Evolutionary conservation across 2,888 invertebrate genomes (phyloP).

Genomic region (Siphlonurus alternatus): DNA sequence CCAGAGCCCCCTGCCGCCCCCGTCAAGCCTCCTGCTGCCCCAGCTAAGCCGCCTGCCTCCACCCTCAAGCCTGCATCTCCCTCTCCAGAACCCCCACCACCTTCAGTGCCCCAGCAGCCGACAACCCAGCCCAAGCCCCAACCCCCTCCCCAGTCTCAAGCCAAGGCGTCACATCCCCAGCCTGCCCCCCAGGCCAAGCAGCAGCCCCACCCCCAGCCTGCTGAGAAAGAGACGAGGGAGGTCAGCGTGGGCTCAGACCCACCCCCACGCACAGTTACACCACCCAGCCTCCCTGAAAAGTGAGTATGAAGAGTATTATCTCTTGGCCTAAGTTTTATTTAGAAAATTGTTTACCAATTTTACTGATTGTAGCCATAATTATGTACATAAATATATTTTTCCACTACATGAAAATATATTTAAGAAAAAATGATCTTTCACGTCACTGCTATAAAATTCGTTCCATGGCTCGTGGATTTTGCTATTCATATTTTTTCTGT

Average conservation of each 20-base stretch:
- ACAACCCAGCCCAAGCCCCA: slow-evolving; percentile 13
- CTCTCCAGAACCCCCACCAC: slow-evolving; percentile 15
- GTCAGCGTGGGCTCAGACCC: slow-evolving; percentile 12
- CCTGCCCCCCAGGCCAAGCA: slow-evolving; percentile 8
- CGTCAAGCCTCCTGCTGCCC: slow-evolving; percentile 3
- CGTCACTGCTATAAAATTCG: no score
- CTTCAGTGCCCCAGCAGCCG: slow-evolving; percentile 9
- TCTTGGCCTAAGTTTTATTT: no score
- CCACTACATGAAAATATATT: no score
- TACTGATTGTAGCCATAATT: no score
- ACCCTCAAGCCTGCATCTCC: slow-evolving; percentile 6
- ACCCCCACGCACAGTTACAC: slow-evolving; percentile 15
- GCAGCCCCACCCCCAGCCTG: slow-evolving; percentile 18
- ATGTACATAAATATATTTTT: no score
- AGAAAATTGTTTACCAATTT: no score
- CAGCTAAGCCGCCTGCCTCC: slow-evolving; percentile 4
- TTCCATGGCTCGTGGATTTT: no score
- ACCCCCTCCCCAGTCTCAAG: slow-evolving; percentile 16
- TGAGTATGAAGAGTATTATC: no score
- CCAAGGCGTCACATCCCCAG: no score
- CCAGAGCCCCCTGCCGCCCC: slow-evolving; percentile 7
- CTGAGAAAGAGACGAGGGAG: slow-evolving; percentile 11
- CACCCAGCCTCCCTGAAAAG: slow-evolving; percentile 2
- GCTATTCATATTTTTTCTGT: no score
- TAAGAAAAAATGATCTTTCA: no score